Base-by-base conservation (phyloP, 2,797 vertebrate genomes). In the Onychomys leucogaster region DNA sequence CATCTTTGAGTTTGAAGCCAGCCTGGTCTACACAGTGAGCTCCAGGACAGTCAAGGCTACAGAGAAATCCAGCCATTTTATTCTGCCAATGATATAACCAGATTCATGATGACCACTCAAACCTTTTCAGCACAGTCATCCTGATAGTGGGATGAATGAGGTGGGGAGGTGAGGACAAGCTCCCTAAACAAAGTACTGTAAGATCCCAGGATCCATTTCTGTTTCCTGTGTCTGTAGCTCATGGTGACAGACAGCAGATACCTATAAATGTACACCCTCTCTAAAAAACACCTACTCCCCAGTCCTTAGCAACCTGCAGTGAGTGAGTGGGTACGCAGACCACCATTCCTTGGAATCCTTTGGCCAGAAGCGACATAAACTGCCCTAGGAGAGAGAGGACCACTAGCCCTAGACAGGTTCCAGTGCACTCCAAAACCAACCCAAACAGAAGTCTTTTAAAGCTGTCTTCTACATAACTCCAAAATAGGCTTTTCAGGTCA, bases 401-500 rank as follows among this genome's bases (percentile, higher is more conserved):
- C 29, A 10, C 17, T 0, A 29, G 37, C 6, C 67, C 61, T 52
- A 4, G 43, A 37, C 4, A 2, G 14, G 75, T 34, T 71, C 43
- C 82, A 83, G 76, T 32, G 23, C 55, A 71, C 43, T 93, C 73
- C 57, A 67, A 87, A 73, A 89, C 5, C n/a, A 14, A 85, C 46
- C 75, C 49, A 52, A 52, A 27, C 71, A 46, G 46, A 76, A 34
- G 59, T 46, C 85, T 88, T 85, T 94, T 57, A n/a, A n/a, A 55
- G 43, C 23, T 46, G 55, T 61, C 80, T 95, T 83, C 71, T 52
- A 34, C 4, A 49, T 29, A 41, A 90, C n/a, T 71, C 73, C 67
- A 34, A 94, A 93, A 82, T 1, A 41, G 34, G 82, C 21, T 76
- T 52, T 63, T 91, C 34, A 90, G 69, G 80, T 52, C 89, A 89